phyloP scores from a whole-genome alignment of 1,140 invertebrate genomes.

The Geopemphigus sp. region DNA sequence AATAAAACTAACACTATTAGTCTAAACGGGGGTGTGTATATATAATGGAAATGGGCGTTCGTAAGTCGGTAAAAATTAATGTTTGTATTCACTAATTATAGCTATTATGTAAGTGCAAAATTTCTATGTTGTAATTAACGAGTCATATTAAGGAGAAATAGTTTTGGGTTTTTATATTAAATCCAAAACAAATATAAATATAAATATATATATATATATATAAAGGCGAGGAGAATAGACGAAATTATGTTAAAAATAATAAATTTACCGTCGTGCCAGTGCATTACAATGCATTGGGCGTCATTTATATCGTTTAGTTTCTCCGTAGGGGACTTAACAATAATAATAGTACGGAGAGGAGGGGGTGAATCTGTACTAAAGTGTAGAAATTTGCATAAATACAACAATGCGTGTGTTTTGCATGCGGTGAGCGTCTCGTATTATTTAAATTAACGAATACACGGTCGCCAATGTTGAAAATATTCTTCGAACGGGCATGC shows the following conservation, averaged over 20 bases:
- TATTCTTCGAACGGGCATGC: constrained; percentile 24
- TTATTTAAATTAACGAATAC: constrained; percentile 49
- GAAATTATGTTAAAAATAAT: constrained; percentile 34
- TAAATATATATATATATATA: too few relatives aligned
- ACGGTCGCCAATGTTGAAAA: constrained; percentile 21
- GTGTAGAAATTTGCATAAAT: constrained; percentile 45
- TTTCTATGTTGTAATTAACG: constrained; percentile 1
- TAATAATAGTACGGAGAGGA: constrained; percentile 37
- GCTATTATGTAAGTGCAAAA: neutral
- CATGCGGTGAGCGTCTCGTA: constrained; percentile 40
- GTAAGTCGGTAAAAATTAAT: neutral
- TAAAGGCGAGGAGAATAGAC: neutral
- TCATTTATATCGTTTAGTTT: constrained; percentile 47
- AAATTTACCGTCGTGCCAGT: neutral
- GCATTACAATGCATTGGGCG: constrained; percentile 27
- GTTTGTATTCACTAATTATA: neutral
- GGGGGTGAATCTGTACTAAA: constrained; percentile 34
- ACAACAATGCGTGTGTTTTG: constrained; percentile 47
- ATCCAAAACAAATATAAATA: constrained; percentile 9
- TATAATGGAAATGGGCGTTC: neutral
- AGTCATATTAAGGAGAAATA: too few relatives aligned
- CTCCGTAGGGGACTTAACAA: constrained; percentile 41
- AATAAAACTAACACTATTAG: neutral
- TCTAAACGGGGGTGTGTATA: too few relatives aligned
- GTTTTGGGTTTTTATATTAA: neutral